Conservation (phyloP, 2,888 invertebrate genomes). For the Callyntrura guangdongensis region DNA sequence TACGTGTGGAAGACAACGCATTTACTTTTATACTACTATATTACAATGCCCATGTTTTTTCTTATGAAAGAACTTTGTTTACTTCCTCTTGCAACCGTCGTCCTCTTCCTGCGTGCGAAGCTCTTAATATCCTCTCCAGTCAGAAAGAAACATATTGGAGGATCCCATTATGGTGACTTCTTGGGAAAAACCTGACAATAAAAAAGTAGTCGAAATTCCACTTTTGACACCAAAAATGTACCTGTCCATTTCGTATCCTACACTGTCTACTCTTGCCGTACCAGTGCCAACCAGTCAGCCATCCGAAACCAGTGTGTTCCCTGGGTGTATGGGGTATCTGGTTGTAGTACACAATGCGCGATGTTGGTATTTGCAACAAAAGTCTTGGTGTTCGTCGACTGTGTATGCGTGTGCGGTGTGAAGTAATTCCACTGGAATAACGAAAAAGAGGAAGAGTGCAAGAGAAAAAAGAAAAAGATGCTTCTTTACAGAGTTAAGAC, state of each 20-base stretch:
- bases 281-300: conserved; percentile 56
- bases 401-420: conserved; percentile 48
- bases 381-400: neutral
- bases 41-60: neutral
- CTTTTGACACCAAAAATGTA: conserved; percentile 74
- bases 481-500: conserved; percentile 63
- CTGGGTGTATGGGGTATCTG: neutral
- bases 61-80: conserved; percentile 48
- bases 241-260: conserved; percentile 73
- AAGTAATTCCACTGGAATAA: conserved; percentile 57
- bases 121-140: conserved; percentile 61
- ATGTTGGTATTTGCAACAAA: conserved; percentile 7
- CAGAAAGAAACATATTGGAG: conserved; percentile 65
- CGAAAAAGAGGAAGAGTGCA: conserved; percentile 12
- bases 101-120: conserved; percentile 28
- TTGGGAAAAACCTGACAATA: conserved; percentile 71
- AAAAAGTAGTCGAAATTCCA: conserved; percentile 71
- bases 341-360: neutral
- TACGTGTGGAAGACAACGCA: neutral
- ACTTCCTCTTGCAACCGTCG: conserved; percentile 9
- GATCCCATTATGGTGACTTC: conserved; percentile 70
- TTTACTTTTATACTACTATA: neutral
- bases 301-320: conserved; percentile 46
- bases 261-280: conserved; percentile 62
- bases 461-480: conserved; percentile 21